These are phyloP conservation scores for Parthenolecanium corni DNA, from an alignment of 2,888 invertebrate species.

Conservation along the genomic window DNA sequence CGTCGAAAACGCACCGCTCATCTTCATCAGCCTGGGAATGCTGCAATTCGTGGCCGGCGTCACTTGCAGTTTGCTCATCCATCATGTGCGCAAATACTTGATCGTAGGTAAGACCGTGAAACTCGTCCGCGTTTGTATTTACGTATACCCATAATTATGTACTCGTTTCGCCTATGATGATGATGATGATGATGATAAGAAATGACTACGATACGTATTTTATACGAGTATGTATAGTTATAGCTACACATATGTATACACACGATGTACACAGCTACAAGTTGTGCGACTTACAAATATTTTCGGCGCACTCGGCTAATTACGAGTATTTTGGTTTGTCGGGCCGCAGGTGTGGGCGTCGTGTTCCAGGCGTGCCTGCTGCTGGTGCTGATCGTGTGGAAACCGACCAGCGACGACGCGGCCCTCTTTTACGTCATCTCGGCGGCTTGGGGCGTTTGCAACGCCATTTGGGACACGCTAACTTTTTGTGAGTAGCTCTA, in stretches of 20 bases:
- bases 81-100: constrained; percentile 59
- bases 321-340: no score
- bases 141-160: no score
- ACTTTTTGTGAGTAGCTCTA: constrained; percentile 39
- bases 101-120: constrained; percentile 55
- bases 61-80: constrained; percentile 66
- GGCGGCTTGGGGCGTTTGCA: constrained; percentile 77
- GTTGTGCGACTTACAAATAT: no score
- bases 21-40: constrained; percentile 59
- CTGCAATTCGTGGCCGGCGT: constrained; percentile 65
- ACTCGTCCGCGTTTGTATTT: no score
- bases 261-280: no score
- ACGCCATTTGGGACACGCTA: constrained; percentile 70
- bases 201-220: no score
- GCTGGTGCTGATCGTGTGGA: constrained; percentile 64
- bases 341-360: constrained; percentile 55
- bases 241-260: no score
- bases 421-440: constrained; percentile 72
- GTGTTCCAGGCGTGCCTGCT: constrained; percentile 68
- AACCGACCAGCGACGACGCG: constrained; percentile 66
- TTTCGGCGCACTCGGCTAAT: no score
- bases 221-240: no score
- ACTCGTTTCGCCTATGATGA: no score
- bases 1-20: constrained; percentile 58
- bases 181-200: no score